Conservation (phyloP, 2,113 vertebrate species). For the Propithecus coquereli region DNA sequence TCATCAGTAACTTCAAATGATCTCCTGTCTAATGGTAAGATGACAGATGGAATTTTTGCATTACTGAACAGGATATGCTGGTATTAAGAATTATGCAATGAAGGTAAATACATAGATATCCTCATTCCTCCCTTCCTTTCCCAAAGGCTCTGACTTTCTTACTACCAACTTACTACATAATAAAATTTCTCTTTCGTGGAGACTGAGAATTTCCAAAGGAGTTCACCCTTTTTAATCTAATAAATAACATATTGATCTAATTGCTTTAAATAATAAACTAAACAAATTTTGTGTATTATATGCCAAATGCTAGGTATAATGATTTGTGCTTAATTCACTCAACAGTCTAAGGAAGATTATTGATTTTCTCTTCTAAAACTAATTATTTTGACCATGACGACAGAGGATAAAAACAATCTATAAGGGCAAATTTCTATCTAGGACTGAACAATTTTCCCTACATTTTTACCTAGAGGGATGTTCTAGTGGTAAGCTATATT, state of each 20-base stretch:
- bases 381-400: background rate
- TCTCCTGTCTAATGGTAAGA: background rate
- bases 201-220: background rate
- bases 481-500: background rate
- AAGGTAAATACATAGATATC: background rate
- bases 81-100: background rate
- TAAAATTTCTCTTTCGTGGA: background rate
- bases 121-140: background rate
- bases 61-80: background rate
- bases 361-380: background rate
- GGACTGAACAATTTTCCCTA: background rate
- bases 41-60: background rate
- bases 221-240: background rate
- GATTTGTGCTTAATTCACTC: background rate
- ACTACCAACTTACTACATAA: background rate
- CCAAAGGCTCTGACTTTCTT: background rate
- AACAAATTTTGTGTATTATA: background rate
- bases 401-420: background rate
- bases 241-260: background rate
- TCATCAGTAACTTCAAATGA: background rate
- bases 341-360: background rate
- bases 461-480: background rate
- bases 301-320: background rate
- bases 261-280: background rate
- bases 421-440: background rate